Evolutionary conservation across 2,888 invertebrate genomes (phyloP).

Genomic region (Papilio demoleus): DNA sequence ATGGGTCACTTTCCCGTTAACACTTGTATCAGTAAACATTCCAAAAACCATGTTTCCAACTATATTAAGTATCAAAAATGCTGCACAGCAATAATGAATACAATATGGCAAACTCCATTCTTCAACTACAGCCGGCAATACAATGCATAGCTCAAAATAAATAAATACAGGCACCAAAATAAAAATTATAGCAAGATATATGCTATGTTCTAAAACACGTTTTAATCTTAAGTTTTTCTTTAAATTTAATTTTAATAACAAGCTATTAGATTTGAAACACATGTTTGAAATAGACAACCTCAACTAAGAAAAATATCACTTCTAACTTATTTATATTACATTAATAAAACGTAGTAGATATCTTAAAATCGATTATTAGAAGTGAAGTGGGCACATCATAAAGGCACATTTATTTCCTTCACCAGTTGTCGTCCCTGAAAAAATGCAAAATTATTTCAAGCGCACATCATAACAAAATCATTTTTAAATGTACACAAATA

Average conservation of each 20-base stretch:
- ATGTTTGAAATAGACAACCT: neutral
- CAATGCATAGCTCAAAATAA: conserved; percentile 89
- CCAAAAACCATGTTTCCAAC: conserved; percentile 90
- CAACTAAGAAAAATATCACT: conserved; percentile 1
- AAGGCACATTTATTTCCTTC: neutral
- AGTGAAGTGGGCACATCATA: neutral
- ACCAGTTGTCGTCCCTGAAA: neutral
- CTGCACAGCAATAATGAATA: conserved; percentile 85
- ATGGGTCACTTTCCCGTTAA: conserved; percentile 83
- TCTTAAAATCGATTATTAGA: neutral
- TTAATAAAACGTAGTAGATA: neutral
- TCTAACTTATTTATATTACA: neutral
- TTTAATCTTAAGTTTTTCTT: conserved; percentile 62
- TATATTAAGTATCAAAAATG: conserved; percentile 90
- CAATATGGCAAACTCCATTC: conserved; percentile 80
- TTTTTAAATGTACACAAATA: neutral
- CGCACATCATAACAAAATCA: neutral
- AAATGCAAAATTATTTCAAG: neutral
- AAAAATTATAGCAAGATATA: conserved; percentile 83
- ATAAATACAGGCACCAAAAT: conserved; percentile 86
- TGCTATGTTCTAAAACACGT: conserved; percentile 71
- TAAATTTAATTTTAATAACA: conserved; percentile 61
- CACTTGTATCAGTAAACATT: conserved; percentile 90
- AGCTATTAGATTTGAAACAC: conserved; percentile 41
- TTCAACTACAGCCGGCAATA: conserved; percentile 87